Base-by-base conservation (phyloP, 2,888 invertebrate genomes). In the Marasmarcha lunaedactyla region DNA sequence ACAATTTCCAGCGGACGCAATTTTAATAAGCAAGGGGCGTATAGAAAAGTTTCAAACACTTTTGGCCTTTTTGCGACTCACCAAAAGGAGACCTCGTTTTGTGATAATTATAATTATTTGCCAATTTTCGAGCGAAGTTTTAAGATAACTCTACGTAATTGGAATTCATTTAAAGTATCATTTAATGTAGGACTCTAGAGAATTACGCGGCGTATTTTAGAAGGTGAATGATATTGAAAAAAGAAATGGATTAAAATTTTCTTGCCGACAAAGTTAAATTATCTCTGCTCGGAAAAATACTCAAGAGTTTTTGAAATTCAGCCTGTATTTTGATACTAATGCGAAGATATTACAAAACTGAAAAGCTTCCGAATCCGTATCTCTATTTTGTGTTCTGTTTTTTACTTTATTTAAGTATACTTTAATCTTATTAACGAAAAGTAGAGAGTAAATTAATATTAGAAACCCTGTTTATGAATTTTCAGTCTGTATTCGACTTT, bases 91-190 rank as follows among this genome's bases (percentile, higher is more conserved):
- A 68, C 53, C 63, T 57, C 63, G 53, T 20, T 20, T 20, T 7
- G 68, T 62, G 71, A 81, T 78, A 69, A 81, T 81, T 79, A 74
- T 79, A 81, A 81, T 81, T 79, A 81, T 81, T 81, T 79, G 72
- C 69, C 81, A 71, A 81, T 81, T 81, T 72, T 66, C 64, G 67
- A 30, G 30, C 55, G 64, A 76, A 76, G 70, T 77, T 79, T 65
- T 53, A 52, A 55, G 50, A 63, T 30, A 30, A 30, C 55, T 51
- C 63, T 57, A 59, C 53, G 63, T 76, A 76, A 79, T 78, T 76
- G 71, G 69, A 57, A 64, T 61, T 73, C 73, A 63, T 71, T 74
- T 70, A 70, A 62, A 77, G 70, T 64, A 71, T 73, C 13, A 13
- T 69, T 73, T 63, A 69, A 74, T 67, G 57, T 65, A 51, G 48